These are phyloP conservation scores for Lutra lutra DNA, from an alignment of 2,797 vertebrate species.

Conservation along the genomic window DNA sequence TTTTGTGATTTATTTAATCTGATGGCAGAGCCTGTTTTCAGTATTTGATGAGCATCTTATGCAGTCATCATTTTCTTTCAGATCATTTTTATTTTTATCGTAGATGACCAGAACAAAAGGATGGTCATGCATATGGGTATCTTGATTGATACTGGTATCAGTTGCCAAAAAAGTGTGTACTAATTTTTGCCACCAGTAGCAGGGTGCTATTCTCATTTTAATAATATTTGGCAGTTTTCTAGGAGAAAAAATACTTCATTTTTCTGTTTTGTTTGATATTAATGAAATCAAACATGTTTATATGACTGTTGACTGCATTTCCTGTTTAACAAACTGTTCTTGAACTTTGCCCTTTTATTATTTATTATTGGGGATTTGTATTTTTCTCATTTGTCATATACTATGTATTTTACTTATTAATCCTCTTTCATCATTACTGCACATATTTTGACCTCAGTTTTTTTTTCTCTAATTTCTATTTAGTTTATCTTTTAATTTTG, in stretches of 20 bases:
- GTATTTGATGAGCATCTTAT: not conserved
- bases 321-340: not conserved
- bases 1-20: not conserved
- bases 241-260: not conserved
- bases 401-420: not conserved
- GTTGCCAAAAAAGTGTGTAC: not conserved
- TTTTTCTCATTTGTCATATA: slow-evolving; percentile 32
- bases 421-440: not conserved
- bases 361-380: not conserved
- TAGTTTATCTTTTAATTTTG: slow-evolving; percentile 35
- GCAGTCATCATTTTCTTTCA: not conserved
- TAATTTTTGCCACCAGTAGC: not conserved
- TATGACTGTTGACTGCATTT: not conserved
- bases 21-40: not conserved
- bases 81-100: not conserved
- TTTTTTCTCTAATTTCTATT: not conserved
- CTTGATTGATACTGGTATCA: not conserved
- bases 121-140: not conserved
- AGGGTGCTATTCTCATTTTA: not conserved
- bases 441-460: slow-evolving; percentile 22
- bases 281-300: not conserved
- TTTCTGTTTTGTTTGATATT: slow-evolving; percentile 29
- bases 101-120: not conserved
- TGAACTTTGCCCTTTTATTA: not conserved
- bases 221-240: not conserved